Base-by-base conservation (phyloP, 2,113 vertebrate species). In the Pristiophorus japonicus region DNA sequence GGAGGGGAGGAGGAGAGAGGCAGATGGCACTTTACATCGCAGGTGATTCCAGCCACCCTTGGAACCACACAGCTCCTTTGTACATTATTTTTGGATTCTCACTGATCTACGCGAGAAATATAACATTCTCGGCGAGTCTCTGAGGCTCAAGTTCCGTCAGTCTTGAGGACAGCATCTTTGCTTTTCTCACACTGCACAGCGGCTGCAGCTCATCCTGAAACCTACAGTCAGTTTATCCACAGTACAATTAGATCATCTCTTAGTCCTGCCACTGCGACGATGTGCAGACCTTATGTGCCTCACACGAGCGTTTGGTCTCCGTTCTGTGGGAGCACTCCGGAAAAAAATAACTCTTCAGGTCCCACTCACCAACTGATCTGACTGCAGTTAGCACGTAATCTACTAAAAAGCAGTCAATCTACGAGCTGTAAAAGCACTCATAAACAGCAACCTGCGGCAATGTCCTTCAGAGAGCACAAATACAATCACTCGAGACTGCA, bases 401-500 rank as follows among this genome's bases (percentile, higher is more conserved):
- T 92, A 34, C 65, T 24, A 47, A 27, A 45, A 51, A 47, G 38
- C 93, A 47, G 93, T 70, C 66, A 70, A 94, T 73, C 66, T 67
- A 70, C 6, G 93, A 47, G 66, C 93, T 34, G 65, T 24, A 67
- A 59, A 67, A 45, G 65, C 92, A 94, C 62, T 93, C 62, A 94
- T 12, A 94, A 47, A 22, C 91, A 42, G 91, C 63, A 38, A 63
- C 93, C 66, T 27, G 38, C 34, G 63, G 65, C 65, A 94, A 70
- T 30, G 93, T 47, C 93, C 38, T 94, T 47, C 38, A 51, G 7
- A 70, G 34, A 63, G 88, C 14, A 65, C 88, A n/a, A 92, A 92
- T 92, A 92, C 59, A 92, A 94, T 94, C 24, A 94, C 66, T 70
- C 4, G 20, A 70, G 93, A 73, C 20, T 51, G 66, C 66, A 70